phyloP scores from a whole-genome alignment of 2,797 vertebrate species.

The Pantherophis alleghaniensis region DNA sequence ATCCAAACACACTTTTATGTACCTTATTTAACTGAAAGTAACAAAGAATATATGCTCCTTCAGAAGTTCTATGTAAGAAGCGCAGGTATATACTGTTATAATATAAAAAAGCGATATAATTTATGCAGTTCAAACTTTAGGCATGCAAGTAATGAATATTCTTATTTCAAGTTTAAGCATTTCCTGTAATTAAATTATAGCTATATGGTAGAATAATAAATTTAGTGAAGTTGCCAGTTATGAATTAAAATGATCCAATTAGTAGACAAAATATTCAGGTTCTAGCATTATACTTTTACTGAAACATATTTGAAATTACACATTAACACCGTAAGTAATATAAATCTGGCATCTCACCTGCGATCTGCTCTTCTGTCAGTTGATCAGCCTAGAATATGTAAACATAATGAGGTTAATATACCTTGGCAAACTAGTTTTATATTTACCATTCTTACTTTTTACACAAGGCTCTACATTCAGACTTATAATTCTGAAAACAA shows the following conservation, averaged over 20 bases:
- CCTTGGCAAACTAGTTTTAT: neutral
- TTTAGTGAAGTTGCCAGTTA: neutral
- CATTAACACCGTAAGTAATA: neutral
- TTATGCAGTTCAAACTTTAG: neutral
- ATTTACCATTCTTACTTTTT: neutral
- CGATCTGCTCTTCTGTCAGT: constrained; percentile 99
- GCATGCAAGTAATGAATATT: neutral
- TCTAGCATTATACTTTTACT: neutral
- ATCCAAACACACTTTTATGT: neutral
- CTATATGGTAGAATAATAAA: neutral
- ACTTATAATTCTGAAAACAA: neutral
- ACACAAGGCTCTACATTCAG: neutral
- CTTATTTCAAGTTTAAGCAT: neutral
- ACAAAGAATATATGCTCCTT: neutral
- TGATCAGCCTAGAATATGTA: constrained; percentile 90
- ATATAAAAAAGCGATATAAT: neutral
- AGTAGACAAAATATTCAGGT: neutral
- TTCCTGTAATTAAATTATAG: neutral
- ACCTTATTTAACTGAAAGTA: neutral
- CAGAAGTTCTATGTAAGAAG: neutral
- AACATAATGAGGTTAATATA: neutral
- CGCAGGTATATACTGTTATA: neutral
- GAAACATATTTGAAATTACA: neutral
- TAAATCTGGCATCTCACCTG: constrained; percentile 81
- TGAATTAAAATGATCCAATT: neutral